Evolutionary conservation across 2,888 invertebrate species (phyloP).

Genomic region (Leptinotarsa rubiginosa): DNA sequence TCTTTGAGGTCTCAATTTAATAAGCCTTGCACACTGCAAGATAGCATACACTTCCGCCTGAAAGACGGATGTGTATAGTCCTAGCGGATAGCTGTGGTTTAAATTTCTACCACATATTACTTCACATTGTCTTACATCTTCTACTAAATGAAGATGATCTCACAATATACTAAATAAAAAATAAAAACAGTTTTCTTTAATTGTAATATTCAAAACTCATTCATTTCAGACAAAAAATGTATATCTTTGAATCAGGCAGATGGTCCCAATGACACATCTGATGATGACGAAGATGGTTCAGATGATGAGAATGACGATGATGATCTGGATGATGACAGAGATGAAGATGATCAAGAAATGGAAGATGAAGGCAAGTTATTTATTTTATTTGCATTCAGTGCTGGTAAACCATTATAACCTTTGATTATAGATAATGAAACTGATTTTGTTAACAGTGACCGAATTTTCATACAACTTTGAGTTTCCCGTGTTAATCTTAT

Average conservation of each 20-base stretch:
- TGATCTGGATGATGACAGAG: constrained; percentile 76
- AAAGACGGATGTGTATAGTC: too few relatives aligned
- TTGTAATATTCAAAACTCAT: not conserved
- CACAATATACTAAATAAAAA: too few relatives aligned
- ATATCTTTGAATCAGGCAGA: constrained; percentile 62
- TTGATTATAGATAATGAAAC: not conserved
- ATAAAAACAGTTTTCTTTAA: not conserved
- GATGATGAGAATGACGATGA: constrained; percentile 75
- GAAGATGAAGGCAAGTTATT: constrained; percentile 59
- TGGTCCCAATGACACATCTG: constrained; percentile 74
- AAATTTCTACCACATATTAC: too few relatives aligned
- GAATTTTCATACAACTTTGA: too few relatives aligned
- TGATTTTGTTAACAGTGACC: too few relatives aligned
- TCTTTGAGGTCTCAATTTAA: too few relatives aligned
- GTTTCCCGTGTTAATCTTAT: too few relatives aligned
- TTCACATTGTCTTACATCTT: too few relatives aligned
- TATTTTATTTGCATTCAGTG: not conserved
- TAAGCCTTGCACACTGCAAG: too few relatives aligned
- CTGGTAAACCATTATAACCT: not conserved
- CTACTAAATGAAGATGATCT: too few relatives aligned
- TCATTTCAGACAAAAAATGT: constrained; percentile 7
- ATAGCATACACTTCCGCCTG: too few relatives aligned
- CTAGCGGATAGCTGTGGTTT: too few relatives aligned
- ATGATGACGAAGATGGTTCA: constrained; percentile 81
- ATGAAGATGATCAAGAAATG: constrained; percentile 69